phyloP scores from a whole-genome alignment of 2,797 vertebrate species.

The Pseudotriccus pelzelni region DNA sequence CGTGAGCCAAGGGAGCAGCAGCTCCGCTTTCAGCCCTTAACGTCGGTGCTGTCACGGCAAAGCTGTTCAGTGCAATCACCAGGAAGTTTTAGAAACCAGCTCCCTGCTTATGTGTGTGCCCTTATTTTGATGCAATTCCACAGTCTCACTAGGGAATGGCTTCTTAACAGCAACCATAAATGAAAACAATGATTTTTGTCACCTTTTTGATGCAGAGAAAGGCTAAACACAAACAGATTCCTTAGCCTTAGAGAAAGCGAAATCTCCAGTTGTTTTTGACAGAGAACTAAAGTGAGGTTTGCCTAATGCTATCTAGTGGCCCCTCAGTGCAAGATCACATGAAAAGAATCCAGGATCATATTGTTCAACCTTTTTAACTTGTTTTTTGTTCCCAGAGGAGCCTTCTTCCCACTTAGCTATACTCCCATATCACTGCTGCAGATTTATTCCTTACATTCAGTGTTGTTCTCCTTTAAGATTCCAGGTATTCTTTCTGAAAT shows the following conservation, averaged over 20 bases:
- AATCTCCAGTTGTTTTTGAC: too few species aligned
- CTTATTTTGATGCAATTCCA: background rate
- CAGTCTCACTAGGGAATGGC: background rate
- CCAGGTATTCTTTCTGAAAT: background rate
- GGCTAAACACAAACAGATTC: too few species aligned
- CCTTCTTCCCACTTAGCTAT: background rate
- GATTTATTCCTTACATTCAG: background rate
- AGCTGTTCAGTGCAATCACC: rapidly evolving
- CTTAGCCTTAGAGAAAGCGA: background rate
- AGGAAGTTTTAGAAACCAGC: background rate
- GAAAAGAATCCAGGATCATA: too few species aligned
- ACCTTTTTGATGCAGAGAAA: too few species aligned
- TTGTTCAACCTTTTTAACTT: background rate
- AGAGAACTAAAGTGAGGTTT: too few species aligned
- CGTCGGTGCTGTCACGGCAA: background rate
- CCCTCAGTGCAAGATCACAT: too few species aligned
- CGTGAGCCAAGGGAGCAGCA: background rate
- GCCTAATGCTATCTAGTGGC: too few species aligned
- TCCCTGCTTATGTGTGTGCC: background rate
- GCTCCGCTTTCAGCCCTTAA: background rate
- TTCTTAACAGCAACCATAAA: background rate
- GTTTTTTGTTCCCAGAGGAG: background rate
- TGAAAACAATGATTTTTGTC: too few species aligned
- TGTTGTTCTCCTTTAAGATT: background rate
- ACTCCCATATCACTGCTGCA: background rate